These are phyloP conservation scores for Pteronura brasiliensis DNA, from an alignment of 2,113 vertebrate species.

Conservation along the genomic window DNA sequence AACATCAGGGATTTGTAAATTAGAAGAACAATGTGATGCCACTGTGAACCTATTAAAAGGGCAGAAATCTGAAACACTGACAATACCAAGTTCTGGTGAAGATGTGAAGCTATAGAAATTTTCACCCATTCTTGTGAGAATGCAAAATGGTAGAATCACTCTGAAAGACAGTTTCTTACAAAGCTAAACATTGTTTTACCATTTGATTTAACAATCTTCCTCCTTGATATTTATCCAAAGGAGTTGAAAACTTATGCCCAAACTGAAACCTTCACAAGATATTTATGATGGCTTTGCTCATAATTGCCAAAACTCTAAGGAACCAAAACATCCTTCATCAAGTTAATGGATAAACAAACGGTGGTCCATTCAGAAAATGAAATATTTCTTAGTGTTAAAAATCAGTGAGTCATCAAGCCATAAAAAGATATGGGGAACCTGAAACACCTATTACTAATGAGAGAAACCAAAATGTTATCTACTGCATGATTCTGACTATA, in stretches of 20 bases:
- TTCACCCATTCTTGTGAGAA: not conserved
- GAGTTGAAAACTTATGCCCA: not conserved
- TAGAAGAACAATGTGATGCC: not conserved
- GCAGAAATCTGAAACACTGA: not conserved
- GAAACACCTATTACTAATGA: not conserved
- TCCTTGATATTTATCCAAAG: not conserved
- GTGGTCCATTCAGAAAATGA: not conserved
- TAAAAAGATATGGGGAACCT: not conserved
- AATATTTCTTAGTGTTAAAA: not conserved
- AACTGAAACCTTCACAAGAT: not conserved
- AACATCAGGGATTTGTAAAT: not conserved
- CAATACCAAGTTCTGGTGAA: not conserved
- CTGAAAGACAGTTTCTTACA: not conserved
- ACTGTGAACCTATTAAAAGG: not conserved
- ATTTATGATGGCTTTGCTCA: not conserved
- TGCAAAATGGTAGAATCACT: not conserved
- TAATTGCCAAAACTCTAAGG: not conserved
- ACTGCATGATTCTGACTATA: not conserved
- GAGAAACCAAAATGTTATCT: not conserved
- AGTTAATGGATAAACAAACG: not conserved
- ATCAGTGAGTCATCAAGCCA: not conserved
- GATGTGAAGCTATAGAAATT: not conserved
- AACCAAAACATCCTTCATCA: not conserved
- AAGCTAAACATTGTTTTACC: not conserved
- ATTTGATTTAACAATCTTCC: not conserved